phyloP scores from a whole-genome alignment of 2,797 vertebrate genomes.

The Leptodactylus fallax region DNA sequence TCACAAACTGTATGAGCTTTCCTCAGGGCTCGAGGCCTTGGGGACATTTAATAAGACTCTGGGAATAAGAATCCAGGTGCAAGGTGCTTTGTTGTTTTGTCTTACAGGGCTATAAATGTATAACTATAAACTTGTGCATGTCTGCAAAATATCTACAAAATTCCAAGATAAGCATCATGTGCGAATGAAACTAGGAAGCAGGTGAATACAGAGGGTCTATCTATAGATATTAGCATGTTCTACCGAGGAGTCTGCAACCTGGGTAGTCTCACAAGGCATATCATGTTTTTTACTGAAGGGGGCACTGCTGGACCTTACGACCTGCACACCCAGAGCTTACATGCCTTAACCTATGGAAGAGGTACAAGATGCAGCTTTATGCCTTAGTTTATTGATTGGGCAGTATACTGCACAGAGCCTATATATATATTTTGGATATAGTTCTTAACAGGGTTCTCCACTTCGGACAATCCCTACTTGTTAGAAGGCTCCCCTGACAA shows the following conservation, averaged over 20 bases:
- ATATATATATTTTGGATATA: no score
- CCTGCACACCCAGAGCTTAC: neutral
- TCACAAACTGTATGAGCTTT: neutral
- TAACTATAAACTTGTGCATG: neutral
- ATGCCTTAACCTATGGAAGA: no score
- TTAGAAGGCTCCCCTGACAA: no score
- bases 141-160: slow-evolving; percentile 4
- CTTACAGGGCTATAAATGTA: neutral
- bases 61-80: neutral
- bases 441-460: no score
- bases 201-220: neutral
- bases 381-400: no score
- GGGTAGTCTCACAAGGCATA: neutral
- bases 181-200: neutral
- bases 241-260: neutral
- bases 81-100: neutral
- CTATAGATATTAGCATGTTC: neutral
- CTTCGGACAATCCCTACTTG: no score
- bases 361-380: no score
- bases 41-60: neutral
- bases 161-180: neutral
- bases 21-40: neutral
- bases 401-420: no score
- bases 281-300: neutral
- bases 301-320: neutral